Base-by-base conservation (phyloP, 2,113 vertebrate species). In the Cavia porcellus region DNA sequence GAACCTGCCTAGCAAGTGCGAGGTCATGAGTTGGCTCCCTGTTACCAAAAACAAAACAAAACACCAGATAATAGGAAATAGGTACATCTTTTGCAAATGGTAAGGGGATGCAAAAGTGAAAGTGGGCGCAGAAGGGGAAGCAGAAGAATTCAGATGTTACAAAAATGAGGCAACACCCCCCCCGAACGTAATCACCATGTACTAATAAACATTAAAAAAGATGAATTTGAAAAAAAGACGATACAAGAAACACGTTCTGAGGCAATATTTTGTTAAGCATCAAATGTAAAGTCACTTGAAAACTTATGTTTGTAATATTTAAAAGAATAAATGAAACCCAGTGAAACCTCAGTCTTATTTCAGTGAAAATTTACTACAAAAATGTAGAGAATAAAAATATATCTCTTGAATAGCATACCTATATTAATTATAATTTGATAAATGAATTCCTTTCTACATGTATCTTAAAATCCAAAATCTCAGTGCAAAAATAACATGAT, bases 401-500 rank as follows among this genome's bases (percentile, higher is more conserved):
- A 35, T 7, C 47, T 96, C 52, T 84, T 92, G 95, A 94, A 92
- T 72, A 70, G 45, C 38, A 88, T 90, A 57, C n/a, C 64, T 90
- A 13, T 89, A 81, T 80, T 50, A 74, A 55, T 83, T 81, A 77
- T 84, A 66, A 86, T 59, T 96, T 30, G 59, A 24, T 79, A 92
- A 72, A 85, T 15, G 6, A 38, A 59, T 82, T 94, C 45, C 91
- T 93, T 97, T 52, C 77, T 85, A 61, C 84, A 97, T 57, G 14
- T 52, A 68, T 22, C 28, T 74, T 94, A 92, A 87, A 80, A 89
- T 70, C 59, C 28, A 55, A 94, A 97, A 81, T 20, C 77, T 25
- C 75, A 97, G 66, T 52, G 88, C 96, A 97, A 45, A 95, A 97
- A 91, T 86, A 81, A 81, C 90, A 70, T 82, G 77, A 75, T 20